Evolutionary conservation across 92 coral and sea anemone species (phyloP).

Genomic region (Diadumene lineata): DNA sequence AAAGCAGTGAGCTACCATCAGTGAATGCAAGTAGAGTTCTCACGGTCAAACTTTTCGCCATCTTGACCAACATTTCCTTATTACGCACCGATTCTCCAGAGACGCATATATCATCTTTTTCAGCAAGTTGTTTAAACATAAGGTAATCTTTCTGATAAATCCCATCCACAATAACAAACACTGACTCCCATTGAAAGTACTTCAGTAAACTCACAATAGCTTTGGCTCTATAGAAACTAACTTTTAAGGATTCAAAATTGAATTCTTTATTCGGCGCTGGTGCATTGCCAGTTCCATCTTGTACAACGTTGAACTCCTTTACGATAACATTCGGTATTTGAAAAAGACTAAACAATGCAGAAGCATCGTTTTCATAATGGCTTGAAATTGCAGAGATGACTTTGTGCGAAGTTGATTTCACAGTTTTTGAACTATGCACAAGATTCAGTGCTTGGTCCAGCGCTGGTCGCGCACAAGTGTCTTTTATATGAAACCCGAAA

Average conservation of each 20-base stretch:
- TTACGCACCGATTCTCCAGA: conserved; percentile 8
- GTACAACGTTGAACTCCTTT: neutral
- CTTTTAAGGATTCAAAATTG: conserved; percentile 52
- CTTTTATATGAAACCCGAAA: conserved; percentile 53
- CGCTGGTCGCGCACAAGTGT: conserved; percentile 55
- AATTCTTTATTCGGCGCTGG: conserved; percentile 3
- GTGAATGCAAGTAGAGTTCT: conserved; percentile 14
- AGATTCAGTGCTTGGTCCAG: conserved; percentile 70
- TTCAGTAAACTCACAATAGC: conserved; percentile 65
- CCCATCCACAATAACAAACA: conserved; percentile 52
- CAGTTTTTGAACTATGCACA: conserved; percentile 23
- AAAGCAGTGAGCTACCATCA: conserved; percentile 5
- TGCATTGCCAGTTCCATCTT: neutral
- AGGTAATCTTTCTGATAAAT: conserved; percentile 32
- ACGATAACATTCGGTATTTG: conserved; percentile 68
- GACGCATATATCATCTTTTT: conserved; percentile 52
- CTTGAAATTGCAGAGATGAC: conserved; percentile 58
- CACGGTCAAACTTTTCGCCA: conserved; percentile 5
- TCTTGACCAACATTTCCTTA: neutral
- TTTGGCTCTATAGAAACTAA: conserved; percentile 60
- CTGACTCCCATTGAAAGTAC: conserved; percentile 62
- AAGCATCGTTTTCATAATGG: conserved; percentile 45
- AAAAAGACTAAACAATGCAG: conserved; percentile 60
- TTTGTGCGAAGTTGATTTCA: neutral
- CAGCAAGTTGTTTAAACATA: conserved; percentile 48